Percentiles rank a stretch among this genome's conserved stretches.
phyloP scores from a whole-genome alignment of 1,140 invertebrate species.

The Zaprionus vittiger region DNA sequence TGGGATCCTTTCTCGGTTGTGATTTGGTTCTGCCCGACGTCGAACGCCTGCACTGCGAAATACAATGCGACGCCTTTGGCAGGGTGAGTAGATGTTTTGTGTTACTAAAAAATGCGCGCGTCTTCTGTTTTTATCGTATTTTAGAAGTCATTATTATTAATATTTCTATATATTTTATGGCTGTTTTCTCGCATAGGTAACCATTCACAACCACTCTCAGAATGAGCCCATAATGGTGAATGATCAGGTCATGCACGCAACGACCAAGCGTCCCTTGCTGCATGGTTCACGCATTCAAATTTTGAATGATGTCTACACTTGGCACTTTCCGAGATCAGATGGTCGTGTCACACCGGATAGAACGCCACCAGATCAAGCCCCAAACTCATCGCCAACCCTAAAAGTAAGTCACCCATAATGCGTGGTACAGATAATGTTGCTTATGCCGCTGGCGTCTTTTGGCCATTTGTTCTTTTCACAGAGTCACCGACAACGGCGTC shows the following conservation, averaged over 20 bases:
- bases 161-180: not conserved
- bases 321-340: slow-evolving; percentile 60
- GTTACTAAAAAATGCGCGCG: slow-evolving; percentile 16
- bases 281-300: slow-evolving; percentile 65
- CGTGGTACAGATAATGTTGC: slow-evolving; percentile 35
- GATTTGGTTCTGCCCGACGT: slow-evolving; percentile 61
- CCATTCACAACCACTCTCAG: slow-evolving; percentile 62
- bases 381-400: slow-evolving; percentile 71
- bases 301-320: slow-evolving; percentile 61
- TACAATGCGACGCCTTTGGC: slow-evolving; percentile 75
- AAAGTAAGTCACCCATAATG: slow-evolving; percentile 49
- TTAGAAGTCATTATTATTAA: slow-evolving; percentile 1
- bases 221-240: slow-evolving; percentile 59
- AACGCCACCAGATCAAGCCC: slow-evolving; percentile 47
- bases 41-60: slow-evolving; percentile 70
- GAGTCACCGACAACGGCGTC: slow-evolving; percentile 42
- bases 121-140: slow-evolving; percentile 33
- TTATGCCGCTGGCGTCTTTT: not conserved
- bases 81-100: slow-evolving; percentile 60
- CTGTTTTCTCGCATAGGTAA: slow-evolving; percentile 50
- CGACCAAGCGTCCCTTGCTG: slow-evolving; percentile 60
- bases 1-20: slow-evolving; percentile 66
- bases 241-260: slow-evolving; percentile 49
- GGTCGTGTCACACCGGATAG: slow-evolving; percentile 60
- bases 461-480: slow-evolving; percentile 28